Percentiles rank a stretch among this genome's conserved stretches.
Evolutionary conservation across 2,113 vertebrate genomes (phyloP).

Genomic region (Edolisoma coerulescens): DNA sequence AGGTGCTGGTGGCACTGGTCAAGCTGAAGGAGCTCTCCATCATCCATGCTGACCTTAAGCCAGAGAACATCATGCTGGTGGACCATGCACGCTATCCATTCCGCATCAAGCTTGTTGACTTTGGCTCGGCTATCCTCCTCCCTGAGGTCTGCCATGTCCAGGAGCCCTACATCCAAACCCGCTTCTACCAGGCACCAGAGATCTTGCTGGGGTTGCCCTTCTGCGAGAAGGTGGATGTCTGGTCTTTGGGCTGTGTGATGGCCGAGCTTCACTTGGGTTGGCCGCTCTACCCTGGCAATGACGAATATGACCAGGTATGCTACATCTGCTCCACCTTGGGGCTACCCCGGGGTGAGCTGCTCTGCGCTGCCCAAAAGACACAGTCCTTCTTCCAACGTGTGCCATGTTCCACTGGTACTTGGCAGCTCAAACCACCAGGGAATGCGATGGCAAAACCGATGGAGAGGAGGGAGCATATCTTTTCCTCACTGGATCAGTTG

Average conservation of each 20-base stretch:
- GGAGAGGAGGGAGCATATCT: slow-evolving; percentile 66
- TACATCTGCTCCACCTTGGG: slow-evolving; percentile 78
- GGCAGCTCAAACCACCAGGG: slow-evolving; percentile 71
- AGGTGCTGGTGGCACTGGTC: slow-evolving; percentile 70
- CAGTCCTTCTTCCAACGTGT: slow-evolving; percentile 65
- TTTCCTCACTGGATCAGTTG: slow-evolving; percentile 74
- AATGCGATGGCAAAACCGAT: neutral
- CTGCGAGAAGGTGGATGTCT: slow-evolving; percentile 76
- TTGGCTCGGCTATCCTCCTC: slow-evolving; percentile 75
- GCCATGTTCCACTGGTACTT: slow-evolving; percentile 14
- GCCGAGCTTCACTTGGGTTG: slow-evolving; percentile 75
- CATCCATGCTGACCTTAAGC: slow-evolving; percentile 78
- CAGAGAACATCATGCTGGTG: slow-evolving; percentile 80
- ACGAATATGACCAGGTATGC: slow-evolving; percentile 72
- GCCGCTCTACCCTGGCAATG: slow-evolving; percentile 75
- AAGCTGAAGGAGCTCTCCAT: slow-evolving; percentile 77
- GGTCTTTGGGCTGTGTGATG: slow-evolving; percentile 78
- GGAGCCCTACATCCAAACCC: slow-evolving; percentile 78
- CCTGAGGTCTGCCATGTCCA: slow-evolving; percentile 59
- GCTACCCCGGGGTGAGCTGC: slow-evolving; percentile 60
- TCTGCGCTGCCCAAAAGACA: slow-evolving; percentile 64
- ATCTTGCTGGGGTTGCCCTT: slow-evolving; percentile 79
- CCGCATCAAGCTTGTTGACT: slow-evolving; percentile 78
- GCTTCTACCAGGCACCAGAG: slow-evolving; percentile 77
- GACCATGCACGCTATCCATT: slow-evolving; percentile 72